A percentile compares a stretch with the other conserved stretches of the same genome.
phyloP scores from a whole-genome alignment of 2,797 vertebrate species.

The Chelmon rostratus region DNA sequence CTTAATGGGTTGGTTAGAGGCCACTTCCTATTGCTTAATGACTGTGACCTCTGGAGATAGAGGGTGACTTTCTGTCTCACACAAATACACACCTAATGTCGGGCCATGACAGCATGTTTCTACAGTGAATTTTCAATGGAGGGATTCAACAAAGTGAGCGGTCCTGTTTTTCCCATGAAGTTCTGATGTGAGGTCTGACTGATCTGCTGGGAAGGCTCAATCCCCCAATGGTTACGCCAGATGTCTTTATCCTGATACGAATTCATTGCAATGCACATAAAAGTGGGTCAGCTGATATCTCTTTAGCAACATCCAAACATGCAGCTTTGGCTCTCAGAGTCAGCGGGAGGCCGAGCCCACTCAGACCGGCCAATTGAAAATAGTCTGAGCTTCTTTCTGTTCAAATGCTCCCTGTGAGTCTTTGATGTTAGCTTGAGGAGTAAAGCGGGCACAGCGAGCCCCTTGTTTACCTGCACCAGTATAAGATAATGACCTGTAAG shows the following conservation, averaged over 20 bases:
- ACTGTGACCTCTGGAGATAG: conserved; percentile 37
- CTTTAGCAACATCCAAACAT: conserved; percentile 33
- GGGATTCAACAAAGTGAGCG: not conserved
- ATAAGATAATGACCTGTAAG: conserved; percentile 7
- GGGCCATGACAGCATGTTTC: not conserved
- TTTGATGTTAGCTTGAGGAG: conserved; percentile 8
- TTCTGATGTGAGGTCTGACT: conserved; percentile 13
- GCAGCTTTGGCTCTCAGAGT: conserved; percentile 27
- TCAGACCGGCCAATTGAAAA: not conserved
- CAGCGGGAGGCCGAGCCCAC: not conserved
- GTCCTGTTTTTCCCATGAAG: conserved; percentile 33
- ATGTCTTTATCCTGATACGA: conserved; percentile 62
- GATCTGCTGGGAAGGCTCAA: conserved; percentile 33
- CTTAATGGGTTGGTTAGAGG: conserved; percentile 52
- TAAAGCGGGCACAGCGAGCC: conserved; percentile 4
- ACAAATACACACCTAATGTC: conserved; percentile 6
- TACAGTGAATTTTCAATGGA: not conserved
- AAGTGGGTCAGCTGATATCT: conserved; percentile 50
- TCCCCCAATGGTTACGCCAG: conserved; percentile 53
- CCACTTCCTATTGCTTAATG: conserved; percentile 66
- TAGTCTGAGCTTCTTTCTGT: not conserved
- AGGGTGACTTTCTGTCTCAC: not conserved
- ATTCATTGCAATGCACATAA: conserved; percentile 54
- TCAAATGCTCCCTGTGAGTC: not conserved
- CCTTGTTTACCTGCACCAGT: not conserved